Evolutionary conservation across 2,797 vertebrate genomes (phyloP).

Genomic region (Mastacembelus armatus): DNA sequence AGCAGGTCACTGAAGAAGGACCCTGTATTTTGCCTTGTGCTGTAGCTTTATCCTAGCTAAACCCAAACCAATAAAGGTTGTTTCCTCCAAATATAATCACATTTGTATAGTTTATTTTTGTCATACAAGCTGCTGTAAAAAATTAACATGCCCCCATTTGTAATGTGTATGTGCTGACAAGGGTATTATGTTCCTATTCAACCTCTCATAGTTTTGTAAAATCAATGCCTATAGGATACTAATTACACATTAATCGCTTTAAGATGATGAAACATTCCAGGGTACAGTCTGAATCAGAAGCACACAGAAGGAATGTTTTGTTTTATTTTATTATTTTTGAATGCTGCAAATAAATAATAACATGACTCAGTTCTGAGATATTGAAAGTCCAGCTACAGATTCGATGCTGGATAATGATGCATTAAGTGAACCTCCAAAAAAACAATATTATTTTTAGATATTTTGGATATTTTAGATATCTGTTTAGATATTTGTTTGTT

Average conservation of each 20-base stretch:
- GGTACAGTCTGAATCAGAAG: background rate
- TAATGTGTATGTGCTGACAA: too few relatives aligned
- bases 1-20: conserved; percentile 29
- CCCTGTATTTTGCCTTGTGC: conserved; percentile 16
- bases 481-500: background rate
- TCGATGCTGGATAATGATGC: background rate
- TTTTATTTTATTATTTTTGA: background rate
- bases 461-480: too few relatives aligned
- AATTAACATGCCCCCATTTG: background rate
- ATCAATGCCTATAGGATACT: background rate
- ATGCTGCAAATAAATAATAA: background rate
- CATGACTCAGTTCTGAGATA: background rate
- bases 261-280: background rate
- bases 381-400: background rate
- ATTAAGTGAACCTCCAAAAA: background rate
- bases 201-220: background rate
- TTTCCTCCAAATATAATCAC: too few relatives aligned
- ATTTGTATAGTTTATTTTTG: too few relatives aligned
- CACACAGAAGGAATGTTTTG: background rate
- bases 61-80: background rate
- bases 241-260: background rate
- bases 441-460: background rate
- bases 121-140: background rate
- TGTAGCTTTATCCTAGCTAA: conserved; percentile 16
- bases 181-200: background rate